phyloP scores from a whole-genome alignment of 1,140 invertebrate genomes.

The Cylas formicarius region DNA sequence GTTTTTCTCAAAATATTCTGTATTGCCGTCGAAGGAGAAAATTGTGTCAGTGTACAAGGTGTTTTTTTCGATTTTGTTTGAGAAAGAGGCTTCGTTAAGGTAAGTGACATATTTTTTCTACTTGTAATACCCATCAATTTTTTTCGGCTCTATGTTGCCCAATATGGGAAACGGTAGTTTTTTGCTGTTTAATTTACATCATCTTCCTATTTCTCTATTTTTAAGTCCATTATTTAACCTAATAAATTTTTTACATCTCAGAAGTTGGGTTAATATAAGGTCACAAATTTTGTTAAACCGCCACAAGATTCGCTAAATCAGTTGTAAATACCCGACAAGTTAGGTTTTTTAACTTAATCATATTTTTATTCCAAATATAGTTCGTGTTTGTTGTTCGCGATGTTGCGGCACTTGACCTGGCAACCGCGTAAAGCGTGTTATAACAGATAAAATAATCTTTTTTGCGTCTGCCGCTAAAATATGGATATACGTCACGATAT shows the following conservation, averaged over 20 bases:
- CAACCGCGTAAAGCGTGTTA: slow-evolving; percentile 39
- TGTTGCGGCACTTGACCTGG: slow-evolving; percentile 41
- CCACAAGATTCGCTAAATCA: too few species aligned
- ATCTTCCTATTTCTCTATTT: too few species aligned
- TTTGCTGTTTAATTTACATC: too few species aligned
- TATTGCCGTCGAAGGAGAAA: slow-evolving; percentile 19
- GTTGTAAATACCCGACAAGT: too few species aligned
- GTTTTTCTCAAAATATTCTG: slow-evolving; percentile 31
- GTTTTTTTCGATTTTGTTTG: slow-evolving; percentile 20
- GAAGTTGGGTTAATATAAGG: too few species aligned
- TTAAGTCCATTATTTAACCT: too few species aligned
- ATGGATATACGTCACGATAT: too few species aligned
- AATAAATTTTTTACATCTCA: too few species aligned
- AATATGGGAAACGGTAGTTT: not conserved
- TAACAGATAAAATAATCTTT: slow-evolving; percentile 27
- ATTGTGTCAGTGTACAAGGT: slow-evolving; percentile 24
- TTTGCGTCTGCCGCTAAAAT: not conserved
- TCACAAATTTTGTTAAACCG: too few species aligned
- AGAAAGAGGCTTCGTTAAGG: slow-evolving; percentile 35
- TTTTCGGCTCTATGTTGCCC: not conserved
- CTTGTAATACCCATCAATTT: slow-evolving; percentile 1
- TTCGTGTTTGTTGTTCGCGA: slow-evolving; percentile 37
- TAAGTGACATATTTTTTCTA: slow-evolving; percentile 39
- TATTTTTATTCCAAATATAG: slow-evolving; percentile 35
- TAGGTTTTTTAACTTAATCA: slow-evolving; percentile 11